Base-by-base conservation (phyloP, 64 coral and sea anemone species). In the Actinia tenebrosa region DNA sequence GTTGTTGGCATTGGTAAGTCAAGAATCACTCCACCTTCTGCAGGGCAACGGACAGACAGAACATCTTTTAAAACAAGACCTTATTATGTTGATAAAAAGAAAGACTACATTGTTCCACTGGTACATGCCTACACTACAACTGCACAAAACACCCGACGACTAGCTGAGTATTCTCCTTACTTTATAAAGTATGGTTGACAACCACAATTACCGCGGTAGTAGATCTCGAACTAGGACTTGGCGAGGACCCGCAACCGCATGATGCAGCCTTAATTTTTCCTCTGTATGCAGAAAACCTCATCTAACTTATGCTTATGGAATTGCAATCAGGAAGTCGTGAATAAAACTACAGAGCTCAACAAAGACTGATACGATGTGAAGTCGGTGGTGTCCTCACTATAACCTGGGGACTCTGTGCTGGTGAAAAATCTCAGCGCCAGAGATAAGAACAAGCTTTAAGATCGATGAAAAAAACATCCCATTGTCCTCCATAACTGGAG, bases 41-140 rank as follows among this genome's bases (percentile, higher is more conserved):
- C 72, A 82, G 69, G 84, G 90, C 52, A 92, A 92, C 55, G 58
- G 75, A 19, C 59, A 87, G 80, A 87, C 90, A 11, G 90, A 92
- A 45, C 54, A 85, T 8, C 87, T 87, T 77, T 37, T 37, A 37
- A 37, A 91, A 91, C 25, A 79, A 60, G 82, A 92, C 90, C 25
- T 79, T 92, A 64, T 46, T 92, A 64, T 64, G 61, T 19, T 18
- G 61, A 64, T 64, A 64, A 64, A 64, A 86, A 85, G 58, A 79
- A 45, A 58, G 42, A 45, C 17, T 91, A 84, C 26, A 68, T 91
- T 13, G 42, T 56, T 43, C 54, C 71, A 87, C 50, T 91, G 17
- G 60, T 86, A 18, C 89, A 91, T 69, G 89, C 89, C 75, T 91
- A 91, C 79, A 86, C 75, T 91, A 91, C 79, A 86, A 91, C 52